Percentiles rank a stretch among this genome's conserved stretches.
Evolutionary conservation across 2,797 vertebrate genomes (phyloP).

Genomic region (Distichodus sexfasciatus): DNA sequence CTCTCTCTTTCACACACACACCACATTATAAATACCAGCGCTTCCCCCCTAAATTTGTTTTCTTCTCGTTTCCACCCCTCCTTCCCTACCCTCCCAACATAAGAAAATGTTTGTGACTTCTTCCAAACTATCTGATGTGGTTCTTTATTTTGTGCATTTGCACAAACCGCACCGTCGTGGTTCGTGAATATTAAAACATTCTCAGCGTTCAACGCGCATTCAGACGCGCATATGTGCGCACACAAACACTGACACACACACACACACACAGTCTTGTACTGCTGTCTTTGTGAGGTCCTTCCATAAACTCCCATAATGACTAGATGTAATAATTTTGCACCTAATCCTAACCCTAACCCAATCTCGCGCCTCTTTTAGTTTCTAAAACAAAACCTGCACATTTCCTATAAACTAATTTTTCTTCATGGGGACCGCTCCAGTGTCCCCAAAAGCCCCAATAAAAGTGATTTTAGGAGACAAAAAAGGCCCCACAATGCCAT

Average conservation of each 20-base stretch:
- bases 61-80: conserved; percentile 61
- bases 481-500: too few species aligned
- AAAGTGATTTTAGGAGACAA: too few species aligned
- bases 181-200: conserved; percentile 82
- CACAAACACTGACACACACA: conserved; percentile 18
- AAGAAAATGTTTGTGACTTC: conserved; percentile 74
- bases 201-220: conserved; percentile 60
- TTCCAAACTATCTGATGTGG: conserved; percentile 78
- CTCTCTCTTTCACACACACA: conserved; percentile 34
- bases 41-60: conserved; percentile 74
- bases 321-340: too few species aligned
- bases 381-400: too few species aligned
- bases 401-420: too few species aligned
- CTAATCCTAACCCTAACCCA: too few species aligned
- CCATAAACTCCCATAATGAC: too few species aligned
- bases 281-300: too few species aligned
- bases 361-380: too few species aligned
- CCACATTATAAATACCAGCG: conserved; percentile 75
- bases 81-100: conserved; percentile 51
- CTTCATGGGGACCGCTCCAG: too few species aligned
- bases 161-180: conserved; percentile 76
- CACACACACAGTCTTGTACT: too few species aligned
- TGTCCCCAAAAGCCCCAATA: too few species aligned
- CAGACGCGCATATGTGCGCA: not conserved
- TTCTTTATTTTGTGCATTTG: conserved; percentile 77